Evolutionary conservation across 2,797 vertebrate genomes (phyloP), one percentile per base, ranked within the genome.

Genomic region (Premnoplex brunnescens): DNA sequence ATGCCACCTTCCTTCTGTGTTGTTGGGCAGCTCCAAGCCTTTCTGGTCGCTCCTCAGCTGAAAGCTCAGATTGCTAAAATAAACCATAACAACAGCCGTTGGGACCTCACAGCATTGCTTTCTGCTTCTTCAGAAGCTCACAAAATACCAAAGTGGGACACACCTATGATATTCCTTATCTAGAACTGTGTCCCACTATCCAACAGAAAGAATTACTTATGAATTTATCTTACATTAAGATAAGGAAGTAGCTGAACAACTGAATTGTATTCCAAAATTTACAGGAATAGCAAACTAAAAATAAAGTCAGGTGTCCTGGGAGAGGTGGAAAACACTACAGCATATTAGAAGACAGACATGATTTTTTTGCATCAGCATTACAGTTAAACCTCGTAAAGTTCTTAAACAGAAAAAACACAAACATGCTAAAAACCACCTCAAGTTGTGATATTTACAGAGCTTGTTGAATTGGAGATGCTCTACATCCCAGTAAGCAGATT

Each of bases 21-120:
- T 99, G 99, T 34, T 99, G 99, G 41, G 98, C 97, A 3, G 98
- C 98, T 49, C 99, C 99, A 43, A 98, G 98, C 52, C 98, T 97
- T 95, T 99, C 99, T 7, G 98, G 98, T 14, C 98, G 97, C 92
- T 99, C 99, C 97, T 99, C 99, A 28, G 98, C 94, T 0, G 98
- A 98, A 59, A 98, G 97, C 95, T 98, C 99, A 4, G 98, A 98
- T 66, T 99, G 98, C 98, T 98, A 77, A 62, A 95, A 54, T n/a
- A 39, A 81, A 85, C 48, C 83, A 0, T 4, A 90, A 56, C 4
- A 88, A 14, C 36, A 87, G 36, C 37, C 16, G 37, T 44, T 60
- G 59, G 37, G 32, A 90, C 22, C 21, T 88, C 44, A 30, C 7
- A 9, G 1, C 21, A 21, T 18, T 30, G 43, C 4, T 32, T 69